Conservation (phyloP, 2,797 vertebrate genomes). For the Micrastur ruficollis region DNA sequence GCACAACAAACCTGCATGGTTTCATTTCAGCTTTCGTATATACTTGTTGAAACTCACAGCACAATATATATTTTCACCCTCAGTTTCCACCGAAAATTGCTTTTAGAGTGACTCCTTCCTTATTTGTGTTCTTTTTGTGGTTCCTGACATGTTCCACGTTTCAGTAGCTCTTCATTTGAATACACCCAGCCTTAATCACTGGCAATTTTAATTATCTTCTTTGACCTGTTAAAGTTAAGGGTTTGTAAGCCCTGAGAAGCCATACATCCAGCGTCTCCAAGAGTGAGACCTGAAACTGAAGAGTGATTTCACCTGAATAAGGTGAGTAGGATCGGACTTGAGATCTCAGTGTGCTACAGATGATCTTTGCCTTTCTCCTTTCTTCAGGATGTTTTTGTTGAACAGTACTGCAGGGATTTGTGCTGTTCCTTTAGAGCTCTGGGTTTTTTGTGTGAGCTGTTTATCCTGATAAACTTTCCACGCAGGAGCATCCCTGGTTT, state of each 20-base stretch:
- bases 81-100: background rate
- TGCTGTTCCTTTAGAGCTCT: background rate
- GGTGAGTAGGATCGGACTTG: background rate
- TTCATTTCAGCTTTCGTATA: background rate
- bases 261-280: background rate
- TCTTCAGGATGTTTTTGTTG: background rate
- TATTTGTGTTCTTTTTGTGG: background rate
- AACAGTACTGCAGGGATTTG: background rate
- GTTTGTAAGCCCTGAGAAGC: background rate
- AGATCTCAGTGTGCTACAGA: background rate
- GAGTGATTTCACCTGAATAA: background rate
- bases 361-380: background rate
- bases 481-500: background rate
- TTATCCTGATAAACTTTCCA: background rate
- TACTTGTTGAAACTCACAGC: background rate
- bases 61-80: background rate
- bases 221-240: background rate
- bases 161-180: background rate
- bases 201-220: background rate
- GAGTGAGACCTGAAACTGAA: background rate
- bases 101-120: background rate
- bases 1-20: background rate
- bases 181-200: background rate
- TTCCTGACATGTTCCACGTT: background rate
- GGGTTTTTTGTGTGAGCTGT: background rate